phyloP scores from a whole-genome alignment of 2,797 vertebrate species.

The Anas acuta region DNA sequence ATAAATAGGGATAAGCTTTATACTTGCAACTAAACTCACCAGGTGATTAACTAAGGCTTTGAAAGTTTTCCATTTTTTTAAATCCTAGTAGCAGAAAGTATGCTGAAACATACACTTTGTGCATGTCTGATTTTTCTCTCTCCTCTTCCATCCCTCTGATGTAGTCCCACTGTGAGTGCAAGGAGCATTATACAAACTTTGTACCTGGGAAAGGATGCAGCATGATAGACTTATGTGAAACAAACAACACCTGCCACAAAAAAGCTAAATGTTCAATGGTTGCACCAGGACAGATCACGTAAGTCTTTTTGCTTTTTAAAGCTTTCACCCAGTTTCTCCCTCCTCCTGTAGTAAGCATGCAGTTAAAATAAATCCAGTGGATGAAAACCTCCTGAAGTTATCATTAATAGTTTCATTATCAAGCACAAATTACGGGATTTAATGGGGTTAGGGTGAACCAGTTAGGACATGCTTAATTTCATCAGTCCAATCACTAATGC shows the following conservation, averaged over 20 bases:
- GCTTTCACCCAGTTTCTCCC: not conserved
- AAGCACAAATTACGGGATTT: not conserved
- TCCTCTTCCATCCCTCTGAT: not conserved
- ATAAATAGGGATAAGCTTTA: not conserved
- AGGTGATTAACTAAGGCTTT: not conserved
- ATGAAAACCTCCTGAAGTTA: not conserved
- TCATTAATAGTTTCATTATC: not conserved
- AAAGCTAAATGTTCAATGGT: conserved; percentile 85
- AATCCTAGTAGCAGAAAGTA: not conserved
- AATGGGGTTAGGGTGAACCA: not conserved
- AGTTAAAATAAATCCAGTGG: not conserved
- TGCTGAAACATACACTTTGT: not conserved
- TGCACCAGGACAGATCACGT: conserved; percentile 81
- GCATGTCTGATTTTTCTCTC: not conserved
- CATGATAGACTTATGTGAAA: conserved; percentile 81
- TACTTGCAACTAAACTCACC: not conserved
- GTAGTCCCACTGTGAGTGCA: conserved; percentile 93
- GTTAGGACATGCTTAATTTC: not conserved
- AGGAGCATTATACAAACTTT: conserved; percentile 81
- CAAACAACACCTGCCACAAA: conserved; percentile 83
- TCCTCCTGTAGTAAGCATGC: not conserved
- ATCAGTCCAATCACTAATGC: not conserved
- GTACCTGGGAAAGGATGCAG: conserved; percentile 79
- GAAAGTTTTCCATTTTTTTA: not conserved
- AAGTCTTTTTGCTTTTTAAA: conserved; percentile 67